Percentiles rank a stretch among this genome's conserved stretches.
phyloP scores from a whole-genome alignment of 2,888 invertebrate genomes.

The Eupeodes latifasciatus region DNA sequence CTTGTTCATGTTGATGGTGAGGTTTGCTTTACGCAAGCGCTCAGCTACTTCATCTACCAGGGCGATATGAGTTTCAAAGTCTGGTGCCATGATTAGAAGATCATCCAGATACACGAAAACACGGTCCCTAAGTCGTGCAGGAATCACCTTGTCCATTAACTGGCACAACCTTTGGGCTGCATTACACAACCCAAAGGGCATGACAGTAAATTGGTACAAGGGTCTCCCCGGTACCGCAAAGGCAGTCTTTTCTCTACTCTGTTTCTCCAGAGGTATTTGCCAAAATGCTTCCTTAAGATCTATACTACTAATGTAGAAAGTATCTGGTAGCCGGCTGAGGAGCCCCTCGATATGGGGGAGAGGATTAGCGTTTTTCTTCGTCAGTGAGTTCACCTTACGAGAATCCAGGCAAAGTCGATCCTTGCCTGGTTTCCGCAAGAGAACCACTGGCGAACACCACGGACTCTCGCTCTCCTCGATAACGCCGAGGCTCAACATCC shows the following conservation, averaged over 20 bases:
- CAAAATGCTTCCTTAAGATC: neutral
- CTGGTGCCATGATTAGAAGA: neutral
- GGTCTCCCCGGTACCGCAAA: neutral
- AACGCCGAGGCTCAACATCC: neutral
- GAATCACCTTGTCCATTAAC: neutral
- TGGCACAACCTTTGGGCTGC: neutral
- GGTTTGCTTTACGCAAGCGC: conserved; percentile 43
- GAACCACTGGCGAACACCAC: conserved; percentile 7
- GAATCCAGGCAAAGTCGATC: neutral
- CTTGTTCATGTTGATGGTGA: conserved; percentile 59
- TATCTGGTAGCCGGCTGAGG: neutral
- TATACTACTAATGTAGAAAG: neutral
- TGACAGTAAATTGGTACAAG: conserved; percentile 1
- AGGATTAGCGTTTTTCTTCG: too few species aligned
- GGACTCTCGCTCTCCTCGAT: too few species aligned
- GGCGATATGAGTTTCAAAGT: neutral
- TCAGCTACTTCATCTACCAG: neutral
- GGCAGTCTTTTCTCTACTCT: conserved; percentile 18
- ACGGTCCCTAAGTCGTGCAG: neutral
- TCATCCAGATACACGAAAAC: neutral
- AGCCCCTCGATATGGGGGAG: too few species aligned
- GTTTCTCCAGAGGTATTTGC: neutral
- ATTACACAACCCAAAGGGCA: neutral
- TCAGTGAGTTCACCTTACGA: too few species aligned
- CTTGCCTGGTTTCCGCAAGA: neutral